Evolutionary conservation across 2,888 invertebrate species (phyloP), one percentile per base, ranked within the genome.

Genomic region (Cataglyphis rosenhaueri): DNA sequence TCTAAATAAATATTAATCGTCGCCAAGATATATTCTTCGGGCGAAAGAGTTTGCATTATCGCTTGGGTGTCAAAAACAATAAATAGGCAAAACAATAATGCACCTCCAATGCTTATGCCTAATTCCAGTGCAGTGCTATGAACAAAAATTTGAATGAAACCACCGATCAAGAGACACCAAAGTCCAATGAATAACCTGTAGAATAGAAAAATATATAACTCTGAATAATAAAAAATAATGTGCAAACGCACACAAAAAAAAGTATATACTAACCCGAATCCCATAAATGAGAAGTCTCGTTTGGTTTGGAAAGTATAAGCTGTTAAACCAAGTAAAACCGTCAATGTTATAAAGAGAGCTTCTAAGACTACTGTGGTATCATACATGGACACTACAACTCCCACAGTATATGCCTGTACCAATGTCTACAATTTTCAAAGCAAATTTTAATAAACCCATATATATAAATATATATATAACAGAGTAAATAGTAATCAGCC

Each of bases 1-100:
- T 98, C 98, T 95, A 98, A 95, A 94, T 98, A 98, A 62, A 98
- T 95, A 94, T 97, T 97, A 93, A 98, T 97, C 0, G 98, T 97
- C 1, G 98, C 98, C 71, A 97, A 95, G 90, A 98, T 98, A 94
- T 98, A 98, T 92, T 98, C 98, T 93, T 98, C 98, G 0, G 98
- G 97, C 0, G 97, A 97, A 74, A 97, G 95, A 4, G 96, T 96
- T 87, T 96, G 96, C 97, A 98, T 97, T 95, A 98, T 96, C 95
- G 97, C 96, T 93, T 98, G 97, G 0, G 98, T 97, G 95, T 98
- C 98, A 92, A 97, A 97, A 88, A 98, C 96, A 64, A 98, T 97
- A 95, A 98, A 98, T 62, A 98, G 95, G 55, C 97, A 97, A 95
- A 98, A 98, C 65, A 98, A 92, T 8, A 97, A 94, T 0, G 97